phyloP scores from a whole-genome alignment of 2,888 invertebrate genomes.

The Nipponacmea schrenckii region DNA sequence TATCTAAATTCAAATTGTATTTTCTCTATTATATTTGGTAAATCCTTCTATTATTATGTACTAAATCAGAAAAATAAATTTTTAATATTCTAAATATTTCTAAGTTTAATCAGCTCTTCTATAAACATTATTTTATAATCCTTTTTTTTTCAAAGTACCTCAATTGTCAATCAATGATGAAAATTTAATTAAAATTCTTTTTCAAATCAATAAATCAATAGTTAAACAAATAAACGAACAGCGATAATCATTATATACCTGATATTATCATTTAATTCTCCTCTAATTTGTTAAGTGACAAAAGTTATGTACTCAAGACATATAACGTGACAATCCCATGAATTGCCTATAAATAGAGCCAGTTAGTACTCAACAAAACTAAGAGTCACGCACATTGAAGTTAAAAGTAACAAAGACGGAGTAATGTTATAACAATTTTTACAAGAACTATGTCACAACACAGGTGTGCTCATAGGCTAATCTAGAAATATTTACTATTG shows the following conservation, averaged over 20 bases:
- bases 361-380: not conserved
- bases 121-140: too few relatives aligned
- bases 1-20: too few relatives aligned
- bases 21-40: too few relatives aligned
- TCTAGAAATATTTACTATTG: not conserved
- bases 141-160: too few relatives aligned
- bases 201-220: not conserved
- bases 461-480: constrained; percentile 1
- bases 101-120: too few relatives aligned
- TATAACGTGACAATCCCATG: not conserved
- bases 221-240: not conserved
- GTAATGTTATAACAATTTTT: constrained; percentile 1
- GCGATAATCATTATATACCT: not conserved
- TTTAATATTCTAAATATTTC: too few relatives aligned
- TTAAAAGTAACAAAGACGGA: not conserved
- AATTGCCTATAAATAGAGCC: constrained; percentile 7
- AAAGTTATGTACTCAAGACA: not conserved
- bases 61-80: too few relatives aligned
- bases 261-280: not conserved
- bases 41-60: too few relatives aligned
- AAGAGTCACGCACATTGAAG: constrained; percentile 8
- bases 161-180: too few relatives aligned
- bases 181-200: not conserved
- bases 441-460: constrained; percentile 2
- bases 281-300: constrained; percentile 5